phyloP scores from a whole-genome alignment of 2,888 invertebrate species.

The Eilema sororculum region DNA sequence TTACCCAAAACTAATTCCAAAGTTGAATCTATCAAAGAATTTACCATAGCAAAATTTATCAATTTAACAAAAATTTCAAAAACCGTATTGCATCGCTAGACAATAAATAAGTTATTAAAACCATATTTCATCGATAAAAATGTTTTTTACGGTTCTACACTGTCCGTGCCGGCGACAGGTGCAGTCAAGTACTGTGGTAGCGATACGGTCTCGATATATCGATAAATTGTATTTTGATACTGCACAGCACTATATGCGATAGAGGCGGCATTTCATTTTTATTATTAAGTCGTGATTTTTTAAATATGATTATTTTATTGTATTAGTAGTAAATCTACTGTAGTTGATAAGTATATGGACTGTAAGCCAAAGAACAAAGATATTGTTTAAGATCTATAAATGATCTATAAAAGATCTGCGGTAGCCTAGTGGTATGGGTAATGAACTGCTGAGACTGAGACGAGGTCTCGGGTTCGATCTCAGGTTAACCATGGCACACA shows the following conservation, averaged over 20 bases:
- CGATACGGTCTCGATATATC: conserved; percentile 69
- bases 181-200: conserved; percentile 62
- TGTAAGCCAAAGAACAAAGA: too few relatives aligned
- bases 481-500: too few relatives aligned
- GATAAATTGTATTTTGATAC: conserved; percentile 77
- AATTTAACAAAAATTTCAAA: conserved; percentile 32
- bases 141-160: conserved; percentile 59
- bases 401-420: too few relatives aligned
- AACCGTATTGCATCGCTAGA: conserved; percentile 9
- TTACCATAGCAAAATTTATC: too few relatives aligned
- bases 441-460: too few relatives aligned
- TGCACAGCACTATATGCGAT: conserved; percentile 52
- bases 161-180: conserved; percentile 73
- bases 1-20: too few relatives aligned
- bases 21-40: too few relatives aligned
- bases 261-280: conserved; percentile 48
- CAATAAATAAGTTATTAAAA: conserved; percentile 38
- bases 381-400: too few relatives aligned
- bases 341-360: too few relatives aligned
- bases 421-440: too few relatives aligned
- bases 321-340: background rate
- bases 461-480: too few relatives aligned
- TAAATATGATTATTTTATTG: background rate
- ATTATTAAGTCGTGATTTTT: background rate
- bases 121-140: conserved; percentile 58